These are phyloP conservation scores for Drosophila azteca DNA, from an alignment of 1,140 invertebrate species.

Conservation along the genomic window DNA sequence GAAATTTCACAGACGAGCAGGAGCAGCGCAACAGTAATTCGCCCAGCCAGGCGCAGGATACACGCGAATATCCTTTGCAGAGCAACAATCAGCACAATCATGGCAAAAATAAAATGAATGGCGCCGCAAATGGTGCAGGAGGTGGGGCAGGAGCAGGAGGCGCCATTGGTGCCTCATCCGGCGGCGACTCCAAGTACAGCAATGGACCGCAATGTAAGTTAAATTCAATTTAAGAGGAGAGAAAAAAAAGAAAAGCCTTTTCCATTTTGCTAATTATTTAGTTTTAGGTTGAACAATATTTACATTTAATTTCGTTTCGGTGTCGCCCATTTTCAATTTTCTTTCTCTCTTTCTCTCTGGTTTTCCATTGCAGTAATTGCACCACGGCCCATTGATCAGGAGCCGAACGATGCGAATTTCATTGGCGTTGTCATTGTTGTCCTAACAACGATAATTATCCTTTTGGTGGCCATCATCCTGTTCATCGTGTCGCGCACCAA, in stretches of 20 bases:
- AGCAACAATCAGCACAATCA: slow-evolving; percentile 87
- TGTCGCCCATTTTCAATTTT: slow-evolving; percentile 62
- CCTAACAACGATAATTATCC: slow-evolving; percentile 90
- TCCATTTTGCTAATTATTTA: slow-evolving; percentile 72
- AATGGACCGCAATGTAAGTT: slow-evolving; percentile 82
- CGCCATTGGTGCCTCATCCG: slow-evolving; percentile 40
- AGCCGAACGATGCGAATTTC: slow-evolving; percentile 86
- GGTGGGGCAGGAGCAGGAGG: neutral
- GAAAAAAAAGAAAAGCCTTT: neutral
- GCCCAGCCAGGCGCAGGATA: slow-evolving; percentile 77
- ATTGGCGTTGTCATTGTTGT: slow-evolving; percentile 91
- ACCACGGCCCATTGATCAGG: slow-evolving; percentile 84
- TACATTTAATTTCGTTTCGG: slow-evolving; percentile 71
- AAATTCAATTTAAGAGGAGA: slow-evolving; percentile 58
- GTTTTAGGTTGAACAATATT: slow-evolving; percentile 69
- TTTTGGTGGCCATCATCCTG: slow-evolving; percentile 88
- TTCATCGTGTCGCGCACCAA: slow-evolving; percentile 89
- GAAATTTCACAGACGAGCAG: slow-evolving; percentile 89
- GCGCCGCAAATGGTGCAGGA: slow-evolving; percentile 26
- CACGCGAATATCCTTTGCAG: slow-evolving; percentile 87
- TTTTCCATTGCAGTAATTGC: slow-evolving; percentile 75
- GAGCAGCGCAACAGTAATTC: slow-evolving; percentile 59
- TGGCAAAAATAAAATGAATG: slow-evolving; percentile 83
- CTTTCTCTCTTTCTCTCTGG: slow-evolving; percentile 29
- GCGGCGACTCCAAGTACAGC: slow-evolving; percentile 66